Evolutionary conservation across 2,888 invertebrate species (phyloP).

Genomic region (Chydorus sphaericus): DNA sequence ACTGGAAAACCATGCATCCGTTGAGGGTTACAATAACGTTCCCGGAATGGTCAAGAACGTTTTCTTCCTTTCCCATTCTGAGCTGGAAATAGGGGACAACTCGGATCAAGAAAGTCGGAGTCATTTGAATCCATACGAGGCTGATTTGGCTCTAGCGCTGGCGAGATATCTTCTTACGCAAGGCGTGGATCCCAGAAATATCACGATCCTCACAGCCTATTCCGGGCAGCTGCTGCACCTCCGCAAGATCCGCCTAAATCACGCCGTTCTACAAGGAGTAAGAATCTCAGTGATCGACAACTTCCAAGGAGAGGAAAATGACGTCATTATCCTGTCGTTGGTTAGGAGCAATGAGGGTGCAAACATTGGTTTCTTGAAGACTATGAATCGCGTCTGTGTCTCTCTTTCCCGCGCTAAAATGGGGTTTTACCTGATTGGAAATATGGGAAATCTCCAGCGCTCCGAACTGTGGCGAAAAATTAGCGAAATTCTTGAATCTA

Average conservation of each 20-base stretch:
- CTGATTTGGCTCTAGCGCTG: conserved; percentile 42
- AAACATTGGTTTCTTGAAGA: conserved; percentile 52
- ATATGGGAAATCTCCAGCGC: conserved; percentile 28
- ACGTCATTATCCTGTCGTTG: conserved; percentile 59
- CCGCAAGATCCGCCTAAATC: conserved; percentile 28
- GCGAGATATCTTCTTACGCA: conserved; percentile 45
- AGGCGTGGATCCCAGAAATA: conserved; percentile 41
- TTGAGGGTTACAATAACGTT: conserved; percentile 40
- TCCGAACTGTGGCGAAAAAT: conserved; percentile 23
- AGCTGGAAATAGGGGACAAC: conserved; percentile 33
- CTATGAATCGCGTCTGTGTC: conserved; percentile 58
- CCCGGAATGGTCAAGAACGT: conserved; percentile 45
- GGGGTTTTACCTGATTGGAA: conserved; percentile 59
- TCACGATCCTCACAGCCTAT: conserved; percentile 60
- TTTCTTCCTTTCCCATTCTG: conserved; percentile 49
- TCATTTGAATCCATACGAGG: conserved; percentile 48
- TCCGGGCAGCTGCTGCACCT: conserved; percentile 49
- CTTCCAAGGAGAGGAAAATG: conserved; percentile 66
- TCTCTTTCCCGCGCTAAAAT: conserved; percentile 56
- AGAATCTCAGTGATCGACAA: conserved; percentile 56
- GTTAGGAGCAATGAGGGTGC: conserved; percentile 55
- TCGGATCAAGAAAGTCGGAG: conserved; percentile 38
- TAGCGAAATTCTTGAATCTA: conserved; percentile 16
- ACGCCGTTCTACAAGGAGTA: conserved; percentile 33
- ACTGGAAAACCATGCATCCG: conserved; percentile 43